Conservation (phyloP, 2,797 vertebrate species). For the Neopelma chrysocephalum region DNA sequence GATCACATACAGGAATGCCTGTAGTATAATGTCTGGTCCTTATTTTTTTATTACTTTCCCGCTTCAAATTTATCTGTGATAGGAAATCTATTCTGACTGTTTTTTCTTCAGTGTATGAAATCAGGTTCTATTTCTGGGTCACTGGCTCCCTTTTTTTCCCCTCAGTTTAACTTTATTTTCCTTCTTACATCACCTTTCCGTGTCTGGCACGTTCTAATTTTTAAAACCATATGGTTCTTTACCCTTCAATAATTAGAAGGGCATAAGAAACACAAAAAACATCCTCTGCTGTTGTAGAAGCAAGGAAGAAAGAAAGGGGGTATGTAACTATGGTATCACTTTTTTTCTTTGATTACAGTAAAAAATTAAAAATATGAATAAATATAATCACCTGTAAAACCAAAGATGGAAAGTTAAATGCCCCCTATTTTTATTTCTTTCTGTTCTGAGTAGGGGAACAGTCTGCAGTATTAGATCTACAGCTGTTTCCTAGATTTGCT, state of each 20-base stretch:
- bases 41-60: not conserved
- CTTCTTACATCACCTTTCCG: not conserved
- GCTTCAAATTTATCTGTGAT: not conserved
- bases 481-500: not conserved
- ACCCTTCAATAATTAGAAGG: not conserved
- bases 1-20: not conserved
- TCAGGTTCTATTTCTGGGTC: not conserved
- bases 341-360: not conserved
- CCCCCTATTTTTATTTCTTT: not conserved
- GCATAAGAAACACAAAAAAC: not conserved
- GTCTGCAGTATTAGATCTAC: not conserved
- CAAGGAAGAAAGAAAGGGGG: not conserved
- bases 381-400: not conserved
- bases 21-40: fast-evolving
- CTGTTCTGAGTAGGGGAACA: not conserved
- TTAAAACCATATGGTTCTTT: not conserved
- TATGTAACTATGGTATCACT: not conserved
- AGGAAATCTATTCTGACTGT: not conserved
- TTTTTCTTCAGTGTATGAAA: not conserved
- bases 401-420: not conserved
- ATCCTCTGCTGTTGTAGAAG: not conserved
- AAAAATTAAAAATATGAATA: not conserved
- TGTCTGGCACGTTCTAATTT: not conserved
- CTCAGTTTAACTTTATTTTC: not conserved
- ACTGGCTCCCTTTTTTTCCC: not conserved